Conservation (phyloP, 2,113 vertebrate species). For the Onychostoma macrolepis region DNA sequence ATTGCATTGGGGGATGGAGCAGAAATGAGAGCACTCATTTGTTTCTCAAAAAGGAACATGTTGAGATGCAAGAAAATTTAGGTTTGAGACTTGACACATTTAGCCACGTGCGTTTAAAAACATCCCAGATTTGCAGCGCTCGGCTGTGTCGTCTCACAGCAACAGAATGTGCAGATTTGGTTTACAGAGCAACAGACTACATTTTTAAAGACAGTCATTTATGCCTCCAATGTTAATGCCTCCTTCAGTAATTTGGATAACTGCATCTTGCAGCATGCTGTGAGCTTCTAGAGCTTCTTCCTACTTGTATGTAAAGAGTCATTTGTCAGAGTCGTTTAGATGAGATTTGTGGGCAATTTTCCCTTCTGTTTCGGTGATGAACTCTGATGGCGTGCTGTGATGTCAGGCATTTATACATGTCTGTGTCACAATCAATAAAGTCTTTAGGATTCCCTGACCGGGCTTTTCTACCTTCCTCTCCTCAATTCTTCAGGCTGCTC, state of each 20-base stretch:
- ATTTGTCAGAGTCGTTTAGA: constrained; percentile 19
- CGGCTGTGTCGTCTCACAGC: background rate
- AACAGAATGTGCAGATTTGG: background rate
- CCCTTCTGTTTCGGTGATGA: background rate
- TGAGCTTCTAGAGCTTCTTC: background rate
- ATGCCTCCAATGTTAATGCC: background rate
- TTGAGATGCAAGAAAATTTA: constrained; percentile 2
- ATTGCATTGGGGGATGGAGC: constrained; percentile 57
- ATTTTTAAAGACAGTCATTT: constrained; percentile 8
- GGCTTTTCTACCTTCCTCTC: constrained; percentile 6
- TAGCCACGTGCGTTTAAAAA: background rate
- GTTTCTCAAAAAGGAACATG: constrained; percentile 63
- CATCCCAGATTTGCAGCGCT: constrained; percentile 5
- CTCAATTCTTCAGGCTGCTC: background rate
- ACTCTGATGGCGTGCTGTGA: background rate
- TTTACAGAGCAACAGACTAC: background rate
- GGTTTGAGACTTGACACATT: constrained; percentile 17
- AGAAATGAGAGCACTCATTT: constrained; percentile 56
- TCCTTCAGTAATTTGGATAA: constrained; percentile 18
- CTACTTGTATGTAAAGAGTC: background rate
- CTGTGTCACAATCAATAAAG: constrained; percentile 24
- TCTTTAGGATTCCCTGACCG: constrained; percentile 45
- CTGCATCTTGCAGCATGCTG: background rate
- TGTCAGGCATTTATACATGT: background rate
- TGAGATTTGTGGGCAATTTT: constrained; percentile 24